Evolutionary conservation across 1,140 invertebrate genomes (phyloP), one percentile per base, ranked within the genome.

Genomic region (Latrodectus geometricus): DNA sequence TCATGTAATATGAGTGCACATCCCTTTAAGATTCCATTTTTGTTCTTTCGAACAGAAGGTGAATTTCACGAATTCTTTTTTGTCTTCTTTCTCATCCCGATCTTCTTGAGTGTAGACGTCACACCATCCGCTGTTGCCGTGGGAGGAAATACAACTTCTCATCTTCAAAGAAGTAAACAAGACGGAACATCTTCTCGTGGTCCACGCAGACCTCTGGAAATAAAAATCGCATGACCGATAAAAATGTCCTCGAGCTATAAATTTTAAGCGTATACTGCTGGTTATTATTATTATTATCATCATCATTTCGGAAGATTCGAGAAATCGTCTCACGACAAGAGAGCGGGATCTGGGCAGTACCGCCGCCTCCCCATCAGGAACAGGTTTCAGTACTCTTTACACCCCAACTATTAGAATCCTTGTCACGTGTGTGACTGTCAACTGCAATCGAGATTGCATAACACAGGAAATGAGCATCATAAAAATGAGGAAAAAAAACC

Each of bases 381-480:
- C 80, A 83, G 80, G 80, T 83, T 83, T 74, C 66, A 48, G 80
- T 72, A 84, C 82, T 75, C 72, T 76, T 76, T 83, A 74, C 80
- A 83, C 80, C 80, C 80, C 69, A 61, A 61, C 69, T 83, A 83
- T 83, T 74, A 74, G 14, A 56, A 70, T 83, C 52, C 80, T 56
- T 49, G 52, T 83, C 80, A 83, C 80, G 80, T 83, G 80, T 21
- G 52, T 52, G 17, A 61, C 52, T 84, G 82, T 84, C 82, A 84
- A 84, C 82, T 49, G 49, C 81, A 65, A 72, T 61, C 56, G n/a
- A 54, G 73, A 76, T 84, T 84, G 82, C 82, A 76, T 84, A 75
- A 84, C 82, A 84, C 82, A 84, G 82, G 82, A 84, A 84, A 84
- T 76, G 82, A 84, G 48, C 82, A n/a, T 84, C 82, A 70, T 84